Percentiles rank a stretch among this genome's conserved stretches.
Conservation (phyloP, 2,113 vertebrate species). For the Malaclemys terrapin region DNA sequence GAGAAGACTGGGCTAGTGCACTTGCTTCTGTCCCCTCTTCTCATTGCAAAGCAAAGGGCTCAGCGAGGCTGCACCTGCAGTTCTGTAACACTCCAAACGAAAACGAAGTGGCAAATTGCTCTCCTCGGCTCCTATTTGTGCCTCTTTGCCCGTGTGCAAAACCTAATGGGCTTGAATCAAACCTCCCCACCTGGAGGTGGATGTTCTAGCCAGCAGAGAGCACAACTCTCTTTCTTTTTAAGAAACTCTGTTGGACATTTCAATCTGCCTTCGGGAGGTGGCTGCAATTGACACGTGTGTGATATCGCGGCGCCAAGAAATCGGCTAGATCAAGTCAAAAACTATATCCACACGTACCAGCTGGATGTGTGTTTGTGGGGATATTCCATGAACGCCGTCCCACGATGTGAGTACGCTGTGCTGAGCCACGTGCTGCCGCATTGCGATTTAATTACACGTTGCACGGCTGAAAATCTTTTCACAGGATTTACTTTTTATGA, state of each 20-base stretch:
- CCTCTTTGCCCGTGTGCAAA: neutral
- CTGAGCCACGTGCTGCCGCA: neutral
- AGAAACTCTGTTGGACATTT: slow-evolving; percentile 6
- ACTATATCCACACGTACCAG: neutral
- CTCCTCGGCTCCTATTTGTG: neutral
- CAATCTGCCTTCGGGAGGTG: slow-evolving; percentile 28
- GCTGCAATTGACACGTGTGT: slow-evolving; percentile 41
- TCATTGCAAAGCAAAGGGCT: neutral
- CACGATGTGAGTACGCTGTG: neutral
- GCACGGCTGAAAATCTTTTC: slow-evolving; percentile 34
- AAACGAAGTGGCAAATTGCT: neutral
- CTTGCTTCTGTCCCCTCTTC: neutral
- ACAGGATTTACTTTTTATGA: slow-evolving; percentile 49
- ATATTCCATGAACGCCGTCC: neutral
- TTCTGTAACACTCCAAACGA: neutral
- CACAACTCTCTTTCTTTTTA: slow-evolving; percentile 60
- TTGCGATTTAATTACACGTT: slow-evolving; percentile 44
- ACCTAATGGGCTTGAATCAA: neutral
- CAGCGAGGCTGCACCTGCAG: neutral
- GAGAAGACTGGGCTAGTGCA: neutral
- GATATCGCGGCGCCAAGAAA: neutral
- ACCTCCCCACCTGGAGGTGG: neutral
- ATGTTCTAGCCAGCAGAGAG: slow-evolving; percentile 56
- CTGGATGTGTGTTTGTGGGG: neutral
- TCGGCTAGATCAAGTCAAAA: neutral